These are phyloP conservation scores for Scrobipalpa atriplicella DNA, from an alignment of 2,888 invertebrate species.

Conservation along the genomic window DNA sequence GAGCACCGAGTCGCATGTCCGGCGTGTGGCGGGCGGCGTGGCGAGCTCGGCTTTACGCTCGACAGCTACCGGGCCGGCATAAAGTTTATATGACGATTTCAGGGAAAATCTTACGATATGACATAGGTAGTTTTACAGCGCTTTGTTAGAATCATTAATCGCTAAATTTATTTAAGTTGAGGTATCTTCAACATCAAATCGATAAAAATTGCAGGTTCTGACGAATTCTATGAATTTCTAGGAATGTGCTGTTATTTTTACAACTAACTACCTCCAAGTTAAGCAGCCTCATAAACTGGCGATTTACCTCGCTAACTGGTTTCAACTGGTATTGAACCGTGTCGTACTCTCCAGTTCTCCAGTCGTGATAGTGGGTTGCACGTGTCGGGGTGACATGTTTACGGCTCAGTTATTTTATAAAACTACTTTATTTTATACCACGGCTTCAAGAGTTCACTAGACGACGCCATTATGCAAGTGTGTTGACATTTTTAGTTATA, in stretches of 20 bases:
- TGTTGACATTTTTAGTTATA: background rate
- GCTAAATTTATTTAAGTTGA: too few relatives aligned
- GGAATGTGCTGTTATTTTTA: background rate
- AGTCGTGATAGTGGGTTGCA: background rate
- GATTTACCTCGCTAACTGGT: background rate
- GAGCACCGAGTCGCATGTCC: slow-evolving; percentile 20
- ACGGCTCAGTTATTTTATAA: slow-evolving; percentile 6
- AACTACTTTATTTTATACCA: background rate
- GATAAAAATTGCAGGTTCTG: background rate
- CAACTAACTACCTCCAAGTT: background rate
- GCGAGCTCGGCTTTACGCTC: background rate
- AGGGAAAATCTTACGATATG: background rate
- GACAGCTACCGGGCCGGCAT: background rate
- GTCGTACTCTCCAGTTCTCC: background rate
- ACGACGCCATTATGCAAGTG: slow-evolving; percentile 8
- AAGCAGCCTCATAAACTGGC: background rate
- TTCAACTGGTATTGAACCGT: slow-evolving; percentile 17
- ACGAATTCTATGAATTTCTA: background rate
- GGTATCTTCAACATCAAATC: background rate
- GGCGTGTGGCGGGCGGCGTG: background rate
- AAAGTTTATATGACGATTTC: slow-evolving; percentile 1
- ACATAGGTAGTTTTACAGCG: background rate
- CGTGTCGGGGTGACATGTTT: slow-evolving; percentile 14
- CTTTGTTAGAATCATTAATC: background rate
- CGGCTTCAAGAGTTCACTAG: background rate